These are phyloP conservation scores for Lithobius niger DNA, from an alignment of 1,140 invertebrate genomes.

Conservation along the genomic window DNA sequence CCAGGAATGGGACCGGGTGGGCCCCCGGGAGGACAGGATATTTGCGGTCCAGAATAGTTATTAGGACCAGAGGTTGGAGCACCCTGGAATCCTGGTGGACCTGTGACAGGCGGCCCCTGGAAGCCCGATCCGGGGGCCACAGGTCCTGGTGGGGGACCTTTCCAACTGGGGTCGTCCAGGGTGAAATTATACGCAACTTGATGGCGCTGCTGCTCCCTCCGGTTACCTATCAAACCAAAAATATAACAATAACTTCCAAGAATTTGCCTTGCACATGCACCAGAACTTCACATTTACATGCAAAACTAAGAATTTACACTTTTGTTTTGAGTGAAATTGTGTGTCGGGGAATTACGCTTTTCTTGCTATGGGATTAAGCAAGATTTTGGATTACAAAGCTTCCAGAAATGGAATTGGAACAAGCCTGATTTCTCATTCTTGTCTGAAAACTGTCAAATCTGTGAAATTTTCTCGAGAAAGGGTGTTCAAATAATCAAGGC, in stretches of 20 bases:
- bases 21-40: background rate
- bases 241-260: background rate
- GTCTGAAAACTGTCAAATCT: too few relatives aligned
- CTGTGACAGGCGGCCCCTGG: conserved; percentile 1
- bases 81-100: conserved; percentile 5
- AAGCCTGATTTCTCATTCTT: too few relatives aligned
- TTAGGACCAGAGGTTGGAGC: background rate
- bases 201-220: conserved; percentile 5
- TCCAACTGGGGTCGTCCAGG: conserved; percentile 10
- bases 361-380: too few relatives aligned
- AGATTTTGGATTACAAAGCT: too few relatives aligned
- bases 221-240: background rate
- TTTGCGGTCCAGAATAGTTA: background rate
- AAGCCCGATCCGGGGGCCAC: background rate
- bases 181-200: conserved; percentile 5
- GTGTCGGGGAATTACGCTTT: too few relatives aligned
- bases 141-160: conserved; percentile 6
- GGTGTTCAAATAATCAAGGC: too few relatives aligned
- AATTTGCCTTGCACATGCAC: background rate
- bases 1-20: conserved; percentile 1
- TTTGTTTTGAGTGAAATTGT: too few relatives aligned
- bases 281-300: too few relatives aligned
- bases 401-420: too few relatives aligned
- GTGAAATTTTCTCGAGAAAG: too few relatives aligned
- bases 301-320: too few relatives aligned